Percentiles rank a stretch among this genome's conserved stretches.
Conservation (phyloP, 2,113 vertebrate species). For the Phrynosoma blainvillii region DNA sequence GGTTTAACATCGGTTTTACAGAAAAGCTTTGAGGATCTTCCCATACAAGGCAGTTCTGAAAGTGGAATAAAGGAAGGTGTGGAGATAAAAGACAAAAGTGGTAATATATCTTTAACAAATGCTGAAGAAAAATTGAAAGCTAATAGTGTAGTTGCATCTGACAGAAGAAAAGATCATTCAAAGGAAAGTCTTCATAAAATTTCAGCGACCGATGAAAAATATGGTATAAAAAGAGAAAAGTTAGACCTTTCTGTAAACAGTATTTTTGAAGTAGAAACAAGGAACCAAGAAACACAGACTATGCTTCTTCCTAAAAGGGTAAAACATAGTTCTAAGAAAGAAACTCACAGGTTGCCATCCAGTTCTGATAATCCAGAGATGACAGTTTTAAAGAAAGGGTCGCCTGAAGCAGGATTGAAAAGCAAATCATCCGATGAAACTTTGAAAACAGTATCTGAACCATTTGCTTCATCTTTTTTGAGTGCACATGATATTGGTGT, state of each 20-base stretch:
- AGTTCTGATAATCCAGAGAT: constrained; percentile 43
- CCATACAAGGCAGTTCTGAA: constrained; percentile 54
- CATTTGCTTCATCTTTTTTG: constrained; percentile 7
- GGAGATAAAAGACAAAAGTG: constrained; percentile 41
- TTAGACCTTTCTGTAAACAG: constrained; percentile 28
- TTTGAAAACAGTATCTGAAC: constrained; percentile 33
- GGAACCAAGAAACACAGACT: constrained; percentile 50
- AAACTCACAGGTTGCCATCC: constrained; percentile 30
- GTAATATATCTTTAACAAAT: constrained; percentile 15
- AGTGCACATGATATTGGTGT: constrained; percentile 37
- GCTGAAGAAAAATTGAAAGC: constrained; percentile 32
- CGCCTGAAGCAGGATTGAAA: constrained; percentile 51
- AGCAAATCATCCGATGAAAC: constrained; percentile 24
- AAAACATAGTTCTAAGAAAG: constrained; percentile 40
- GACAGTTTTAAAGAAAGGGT: constrained; percentile 28
- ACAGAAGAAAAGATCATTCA: constrained; percentile 23
- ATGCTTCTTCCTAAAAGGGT: constrained; percentile 42
- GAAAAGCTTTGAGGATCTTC: constrained; percentile 54
- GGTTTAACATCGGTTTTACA: constrained; percentile 59
- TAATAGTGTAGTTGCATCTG: neutral
- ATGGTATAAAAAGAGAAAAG: constrained; percentile 34
- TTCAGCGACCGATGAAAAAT: constrained; percentile 24
- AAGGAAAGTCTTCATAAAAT: constrained; percentile 33
- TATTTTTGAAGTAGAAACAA: constrained; percentile 44
- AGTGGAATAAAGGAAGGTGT: constrained; percentile 46